Conservation (phyloP, 2,797 vertebrate species). For the Acridotheres tristis region DNA sequence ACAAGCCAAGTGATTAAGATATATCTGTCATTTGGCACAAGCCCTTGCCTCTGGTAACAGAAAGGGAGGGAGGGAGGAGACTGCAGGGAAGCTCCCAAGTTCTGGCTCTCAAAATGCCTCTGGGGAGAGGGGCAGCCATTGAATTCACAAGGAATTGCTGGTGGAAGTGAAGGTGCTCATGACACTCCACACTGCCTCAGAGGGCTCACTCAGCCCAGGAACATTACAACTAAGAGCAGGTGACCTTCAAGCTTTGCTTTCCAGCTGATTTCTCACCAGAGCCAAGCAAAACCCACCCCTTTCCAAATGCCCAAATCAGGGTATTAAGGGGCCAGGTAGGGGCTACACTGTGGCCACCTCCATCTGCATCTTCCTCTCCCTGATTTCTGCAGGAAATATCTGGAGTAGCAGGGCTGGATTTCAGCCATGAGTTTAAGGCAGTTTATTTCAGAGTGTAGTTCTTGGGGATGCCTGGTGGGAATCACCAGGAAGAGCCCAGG, state of each 20-base stretch:
- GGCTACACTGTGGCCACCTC: not conserved
- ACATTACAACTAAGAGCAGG: not conserved
- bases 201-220: not conserved
- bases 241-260: not conserved
- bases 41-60: not conserved
- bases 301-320: not conserved
- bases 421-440: not conserved
- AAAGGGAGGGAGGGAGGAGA: not conserved
- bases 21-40: not conserved
- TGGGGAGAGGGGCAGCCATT: not conserved
- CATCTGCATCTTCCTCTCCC: not conserved
- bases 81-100: not conserved
- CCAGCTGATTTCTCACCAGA: not conserved
- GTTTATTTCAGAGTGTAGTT: not conserved
- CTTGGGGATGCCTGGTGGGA: not conserved
- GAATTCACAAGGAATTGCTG: not conserved
- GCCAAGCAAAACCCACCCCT: not conserved
- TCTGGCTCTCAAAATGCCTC: not conserved
- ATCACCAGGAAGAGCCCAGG: not conserved
- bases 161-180: not conserved
- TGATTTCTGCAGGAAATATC: not conserved
- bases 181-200: not conserved
- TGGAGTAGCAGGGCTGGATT: not conserved
- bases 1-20: not conserved
- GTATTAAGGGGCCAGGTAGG: not conserved